Evolutionary conservation across 2,888 invertebrate genomes (phyloP).

Genomic region (Apomyelois bistriatella): DNA sequence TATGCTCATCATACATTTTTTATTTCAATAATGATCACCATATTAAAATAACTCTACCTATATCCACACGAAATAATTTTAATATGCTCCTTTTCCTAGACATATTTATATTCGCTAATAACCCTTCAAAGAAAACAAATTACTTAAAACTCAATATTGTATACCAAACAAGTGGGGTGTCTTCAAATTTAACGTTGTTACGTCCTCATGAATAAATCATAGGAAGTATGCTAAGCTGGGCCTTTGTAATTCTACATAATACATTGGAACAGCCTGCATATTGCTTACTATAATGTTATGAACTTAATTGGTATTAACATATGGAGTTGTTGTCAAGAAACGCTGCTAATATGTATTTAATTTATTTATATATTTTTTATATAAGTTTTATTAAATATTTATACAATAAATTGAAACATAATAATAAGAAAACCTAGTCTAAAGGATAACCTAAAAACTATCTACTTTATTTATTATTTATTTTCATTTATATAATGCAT

Average conservation of each 20-base stretch:
- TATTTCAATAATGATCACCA: no score
- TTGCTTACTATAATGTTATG: constrained; percentile 75
- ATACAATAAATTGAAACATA: no score
- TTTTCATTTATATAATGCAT: no score
- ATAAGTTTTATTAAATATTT: not conserved
- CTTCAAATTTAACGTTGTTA: constrained; percentile 72
- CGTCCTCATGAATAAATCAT: constrained; percentile 78
- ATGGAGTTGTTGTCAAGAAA: constrained; percentile 24
- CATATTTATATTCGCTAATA: not conserved
- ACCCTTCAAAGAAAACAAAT: constrained; percentile 59
- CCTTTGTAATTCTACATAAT: constrained; percentile 79
- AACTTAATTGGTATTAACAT: constrained; percentile 69
- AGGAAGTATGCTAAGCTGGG: constrained; percentile 70
- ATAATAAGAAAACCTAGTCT: no score
- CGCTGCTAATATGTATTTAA: no score
- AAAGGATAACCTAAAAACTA: no score
- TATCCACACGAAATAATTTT: no score
- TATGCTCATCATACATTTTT: no score
- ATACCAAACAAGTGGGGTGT: constrained; percentile 64
- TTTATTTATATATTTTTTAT: not conserved
- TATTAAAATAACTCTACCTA: no score
- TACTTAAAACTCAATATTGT: constrained; percentile 63
- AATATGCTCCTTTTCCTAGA: not conserved
- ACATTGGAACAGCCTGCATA: constrained; percentile 78
- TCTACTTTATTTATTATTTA: no score